Base-by-base conservation (phyloP, 1,140 invertebrate genomes). In the Sinonovacula constricta region DNA sequence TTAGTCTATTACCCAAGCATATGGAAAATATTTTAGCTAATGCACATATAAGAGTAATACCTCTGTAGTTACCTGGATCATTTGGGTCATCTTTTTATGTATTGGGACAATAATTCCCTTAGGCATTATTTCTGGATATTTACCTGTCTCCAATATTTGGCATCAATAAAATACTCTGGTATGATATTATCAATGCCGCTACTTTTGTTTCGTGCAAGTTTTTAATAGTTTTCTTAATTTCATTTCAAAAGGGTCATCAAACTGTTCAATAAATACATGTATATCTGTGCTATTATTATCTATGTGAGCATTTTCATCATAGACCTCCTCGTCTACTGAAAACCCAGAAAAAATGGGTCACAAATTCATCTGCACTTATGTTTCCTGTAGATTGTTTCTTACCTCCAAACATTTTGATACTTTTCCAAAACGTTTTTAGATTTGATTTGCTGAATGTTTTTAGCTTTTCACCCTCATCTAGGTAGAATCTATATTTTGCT, bases 31-130 rank as follows among this genome's bases (percentile, higher is more conserved):
- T 22, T 60, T 60, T 60, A 10, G 22, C 30, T 26, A 53, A 3
- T 30, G 15, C 51, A 12, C 30, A 31, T 30, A 56, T 45, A n/a
- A 28, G 24, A 15, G 28, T n/a, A 33, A 53, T 56, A 24, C 67
- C 67, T 36, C 67, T 70, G 34, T 70, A 70, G 34, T 70, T 70
- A 15, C 56, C 53, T 2, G 30, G 18, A 30, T 7, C 24, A 22
- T 56, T 70, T 24, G 14, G 0, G 4, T 28, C n/a, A 10, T 53
- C 67, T 56, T 70, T 70, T 70, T 70, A 24, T 56, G 36, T 3
- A 68, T 68, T 4, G 39, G 49, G 22, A n/a, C 36, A 33, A 70
- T 70, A 14, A 70, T 70, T 33, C 5, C 67, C 26, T 45, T 70
- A 22, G 26, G 2, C 67, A 49, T 54, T 34, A 53, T 28, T 14